A percentile compares a stretch with the other conserved stretches of the same genome.
These are phyloP conservation scores for Dicrostonyx torquatus DNA, from an alignment of 2,797 vertebrate genomes.

Conservation along the genomic window DNA sequence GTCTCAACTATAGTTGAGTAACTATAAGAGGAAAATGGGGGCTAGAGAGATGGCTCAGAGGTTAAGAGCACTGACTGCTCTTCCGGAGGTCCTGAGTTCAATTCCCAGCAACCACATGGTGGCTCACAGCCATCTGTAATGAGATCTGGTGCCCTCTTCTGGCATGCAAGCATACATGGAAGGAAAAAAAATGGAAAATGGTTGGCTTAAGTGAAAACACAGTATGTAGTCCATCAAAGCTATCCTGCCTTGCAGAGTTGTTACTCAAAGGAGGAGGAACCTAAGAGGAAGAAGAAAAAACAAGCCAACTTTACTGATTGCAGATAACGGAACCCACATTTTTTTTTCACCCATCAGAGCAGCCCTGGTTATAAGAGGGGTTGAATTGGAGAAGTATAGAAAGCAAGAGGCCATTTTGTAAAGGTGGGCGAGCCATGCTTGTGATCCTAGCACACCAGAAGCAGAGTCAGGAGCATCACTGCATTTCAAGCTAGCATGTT, in stretches of 20 bases:
- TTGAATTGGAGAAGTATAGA: neutral
- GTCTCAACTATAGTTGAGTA: neutral
- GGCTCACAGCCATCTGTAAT: too few species aligned
- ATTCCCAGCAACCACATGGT: too few species aligned
- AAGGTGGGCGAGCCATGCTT: neutral
- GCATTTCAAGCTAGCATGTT: neutral
- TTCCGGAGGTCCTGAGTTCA: too few species aligned
- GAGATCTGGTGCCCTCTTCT: too few species aligned
- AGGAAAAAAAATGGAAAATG: too few species aligned
- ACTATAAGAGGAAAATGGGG: neutral
- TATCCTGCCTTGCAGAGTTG: neutral
- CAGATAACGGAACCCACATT: neutral
- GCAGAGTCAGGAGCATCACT: neutral
- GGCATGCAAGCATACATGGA: too few species aligned
- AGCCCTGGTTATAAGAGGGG: neutral
- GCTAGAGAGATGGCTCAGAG: too few species aligned
- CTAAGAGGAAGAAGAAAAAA: neutral
- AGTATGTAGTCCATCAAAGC: neutral
- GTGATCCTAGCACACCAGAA: neutral
- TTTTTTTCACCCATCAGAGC: neutral
- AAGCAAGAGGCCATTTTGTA: neutral
- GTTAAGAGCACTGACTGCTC: too few species aligned
- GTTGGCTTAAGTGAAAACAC: slow-evolving; percentile 2
- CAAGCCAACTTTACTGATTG: neutral
- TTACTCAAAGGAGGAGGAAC: neutral